These are phyloP conservation scores for Heteromurus nitidus DNA, from an alignment of 2,888 invertebrate species.

Conservation along the genomic window DNA sequence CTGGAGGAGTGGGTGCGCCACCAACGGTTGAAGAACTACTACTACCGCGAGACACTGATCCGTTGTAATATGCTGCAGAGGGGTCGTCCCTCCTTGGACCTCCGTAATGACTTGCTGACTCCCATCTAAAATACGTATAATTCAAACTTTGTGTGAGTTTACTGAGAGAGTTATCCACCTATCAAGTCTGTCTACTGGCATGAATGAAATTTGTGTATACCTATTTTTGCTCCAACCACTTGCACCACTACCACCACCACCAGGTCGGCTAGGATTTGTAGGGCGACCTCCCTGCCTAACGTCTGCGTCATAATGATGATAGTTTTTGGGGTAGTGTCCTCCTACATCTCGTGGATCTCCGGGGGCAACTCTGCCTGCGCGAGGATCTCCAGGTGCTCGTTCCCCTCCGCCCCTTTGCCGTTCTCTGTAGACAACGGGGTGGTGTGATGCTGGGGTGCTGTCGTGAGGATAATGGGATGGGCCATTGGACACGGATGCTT, in stretches of 20 bases:
- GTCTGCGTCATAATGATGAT: constrained; percentile 29
- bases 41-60: constrained; percentile 23
- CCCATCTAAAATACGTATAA: constrained; percentile 37
- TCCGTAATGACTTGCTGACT: constrained; percentile 40
- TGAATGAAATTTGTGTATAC: constrained; percentile 10
- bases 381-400: constrained; percentile 54
- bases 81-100: constrained; percentile 50
- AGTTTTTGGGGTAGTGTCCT: constrained; percentile 5
- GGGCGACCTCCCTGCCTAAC: constrained; percentile 10
- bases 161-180: no score
- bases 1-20: constrained; percentile 52
- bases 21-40: constrained; percentile 11
- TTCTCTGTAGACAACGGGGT: constrained; percentile 45
- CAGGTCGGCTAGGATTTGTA: constrained; percentile 25
- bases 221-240: constrained; percentile 53
- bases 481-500: background rate
- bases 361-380: constrained; percentile 50
- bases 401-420: constrained; percentile 28
- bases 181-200: no score
- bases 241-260: constrained; percentile 13
- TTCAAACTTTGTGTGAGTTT: no score
- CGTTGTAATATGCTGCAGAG: constrained; percentile 36
- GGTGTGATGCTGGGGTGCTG: background rate
- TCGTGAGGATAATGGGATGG: constrained; percentile 15
- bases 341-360: constrained; percentile 57